These are phyloP conservation scores for Saturnia pavonia DNA, from an alignment of 2,888 invertebrate genomes.

Conservation along the genomic window DNA sequence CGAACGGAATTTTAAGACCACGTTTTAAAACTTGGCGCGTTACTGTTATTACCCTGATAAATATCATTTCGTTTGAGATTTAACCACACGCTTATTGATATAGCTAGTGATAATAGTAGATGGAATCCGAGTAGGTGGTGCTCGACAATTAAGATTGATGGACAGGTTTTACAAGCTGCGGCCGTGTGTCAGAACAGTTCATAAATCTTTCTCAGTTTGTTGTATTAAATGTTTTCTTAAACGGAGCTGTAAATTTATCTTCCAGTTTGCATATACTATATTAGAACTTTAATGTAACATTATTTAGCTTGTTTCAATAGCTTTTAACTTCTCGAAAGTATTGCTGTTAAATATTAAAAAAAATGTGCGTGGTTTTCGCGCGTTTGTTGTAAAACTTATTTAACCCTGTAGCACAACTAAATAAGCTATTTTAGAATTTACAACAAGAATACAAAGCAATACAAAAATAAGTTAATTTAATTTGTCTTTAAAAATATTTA, in stretches of 20 bases:
- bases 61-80: constrained; percentile 24
- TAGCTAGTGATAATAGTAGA: constrained; percentile 14
- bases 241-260: not conserved
- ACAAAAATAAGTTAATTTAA: too few relatives aligned
- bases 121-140: constrained; percentile 9
- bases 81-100: constrained; percentile 15
- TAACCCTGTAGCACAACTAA: too few relatives aligned
- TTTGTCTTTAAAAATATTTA: too few relatives aligned
- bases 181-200: not conserved
- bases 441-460: too few relatives aligned
- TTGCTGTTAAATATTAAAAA: too few relatives aligned
- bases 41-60: constrained; percentile 38
- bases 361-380: too few relatives aligned
- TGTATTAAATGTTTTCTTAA: not conserved
- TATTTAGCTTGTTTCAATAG: not conserved
- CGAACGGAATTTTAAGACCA: constrained; percentile 34
- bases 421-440: too few relatives aligned
- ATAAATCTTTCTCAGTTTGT: not conserved
- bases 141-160: constrained; percentile 16
- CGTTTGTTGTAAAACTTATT: too few relatives aligned
- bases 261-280: not conserved
- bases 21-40: constrained; percentile 33
- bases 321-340: not conserved
- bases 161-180: constrained; percentile 4
- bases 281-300: not conserved